Percentiles rank a stretch among this genome's conserved stretches.
Evolutionary conservation across 2,113 vertebrate genomes (phyloP).

Genomic region (Passer montanus): DNA sequence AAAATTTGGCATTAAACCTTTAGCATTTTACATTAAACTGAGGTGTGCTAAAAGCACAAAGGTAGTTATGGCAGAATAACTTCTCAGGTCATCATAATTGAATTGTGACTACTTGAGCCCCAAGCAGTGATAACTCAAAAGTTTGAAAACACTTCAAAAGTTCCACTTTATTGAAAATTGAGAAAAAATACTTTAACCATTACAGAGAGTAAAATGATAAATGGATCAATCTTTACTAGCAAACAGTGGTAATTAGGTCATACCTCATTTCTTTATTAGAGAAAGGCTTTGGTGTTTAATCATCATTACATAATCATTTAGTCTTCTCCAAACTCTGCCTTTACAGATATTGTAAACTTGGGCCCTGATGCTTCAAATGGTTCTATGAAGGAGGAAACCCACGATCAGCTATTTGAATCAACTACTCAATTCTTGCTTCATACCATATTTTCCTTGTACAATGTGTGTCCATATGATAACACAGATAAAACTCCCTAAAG

Average conservation of each 20-base stretch:
- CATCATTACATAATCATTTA: slow-evolving; percentile 72
- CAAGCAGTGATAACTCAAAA: not conserved
- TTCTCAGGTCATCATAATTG: not conserved
- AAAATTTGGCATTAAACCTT: not conserved
- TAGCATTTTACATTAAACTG: not conserved
- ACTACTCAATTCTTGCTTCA: not conserved
- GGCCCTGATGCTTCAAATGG: not conserved
- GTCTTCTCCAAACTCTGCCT: slow-evolving; percentile 38
- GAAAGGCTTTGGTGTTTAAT: slow-evolving; percentile 69
- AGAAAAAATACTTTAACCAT: not conserved
- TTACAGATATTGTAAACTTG: slow-evolving; percentile 5
- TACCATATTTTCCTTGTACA: not conserved
- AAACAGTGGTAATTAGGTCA: slow-evolving; percentile 74
- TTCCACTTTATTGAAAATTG: slow-evolving; percentile 47
- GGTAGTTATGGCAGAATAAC: not conserved
- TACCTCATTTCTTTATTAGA: slow-evolving; percentile 75
- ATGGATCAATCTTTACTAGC: slow-evolving; percentile 71
- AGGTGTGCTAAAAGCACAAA: not conserved
- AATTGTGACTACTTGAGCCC: not conserved
- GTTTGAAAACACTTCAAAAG: slow-evolving; percentile 30
- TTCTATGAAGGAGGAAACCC: not conserved
- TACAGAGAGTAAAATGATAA: slow-evolving; percentile 69
- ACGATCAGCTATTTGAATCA: not conserved
- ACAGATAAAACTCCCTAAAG: not conserved
- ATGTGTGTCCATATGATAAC: not conserved